Conservation (phyloP, 2,888 invertebrate species). For the Halictus quadricinctus region DNA sequence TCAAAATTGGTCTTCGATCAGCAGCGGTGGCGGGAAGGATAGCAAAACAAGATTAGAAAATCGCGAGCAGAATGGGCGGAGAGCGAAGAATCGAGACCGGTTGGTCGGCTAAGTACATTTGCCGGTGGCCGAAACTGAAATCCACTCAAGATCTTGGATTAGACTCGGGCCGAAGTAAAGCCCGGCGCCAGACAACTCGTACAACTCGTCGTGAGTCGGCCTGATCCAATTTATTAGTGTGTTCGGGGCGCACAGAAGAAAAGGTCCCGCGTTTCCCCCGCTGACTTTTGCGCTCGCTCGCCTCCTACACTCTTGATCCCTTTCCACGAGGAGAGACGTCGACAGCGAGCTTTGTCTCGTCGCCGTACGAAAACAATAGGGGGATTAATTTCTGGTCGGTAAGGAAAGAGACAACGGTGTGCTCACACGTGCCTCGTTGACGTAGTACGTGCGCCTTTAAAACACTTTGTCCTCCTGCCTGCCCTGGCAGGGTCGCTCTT, state of each 20-base stretch:
- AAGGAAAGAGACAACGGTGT: conserved; percentile 34
- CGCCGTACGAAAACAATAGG: conserved; percentile 44
- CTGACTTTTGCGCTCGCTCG: conserved; percentile 49
- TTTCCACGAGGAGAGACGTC: conserved; percentile 49
- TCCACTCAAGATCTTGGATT: conserved; percentile 82
- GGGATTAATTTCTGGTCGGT: conserved; percentile 48
- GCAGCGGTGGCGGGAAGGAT: neutral
- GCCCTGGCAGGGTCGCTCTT: conserved; percentile 32
- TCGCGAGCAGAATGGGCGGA: conserved; percentile 18
- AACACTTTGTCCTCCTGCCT: conserved; percentile 29
- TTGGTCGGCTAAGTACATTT: conserved; percentile 73
- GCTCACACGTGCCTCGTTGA: conserved; percentile 44
- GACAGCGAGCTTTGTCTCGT: conserved; percentile 47
- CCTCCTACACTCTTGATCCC: conserved; percentile 19
- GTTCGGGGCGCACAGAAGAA: conserved; percentile 26
- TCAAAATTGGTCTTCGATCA: neutral
- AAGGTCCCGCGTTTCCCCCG: conserved; percentile 31
- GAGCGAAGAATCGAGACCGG: conserved; percentile 55
- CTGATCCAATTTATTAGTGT: conserved; percentile 81
- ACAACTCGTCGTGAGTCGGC: conserved; percentile 79
- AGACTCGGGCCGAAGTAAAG: conserved; percentile 79
- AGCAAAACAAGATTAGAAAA: conserved; percentile 1
- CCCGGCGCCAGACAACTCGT: conserved; percentile 78
- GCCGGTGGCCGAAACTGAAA: conserved; percentile 74
- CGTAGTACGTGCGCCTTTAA: conserved; percentile 46